phyloP scores from a whole-genome alignment of 2,113 vertebrate genomes.

The Brienomyrus brachyistius region DNA sequence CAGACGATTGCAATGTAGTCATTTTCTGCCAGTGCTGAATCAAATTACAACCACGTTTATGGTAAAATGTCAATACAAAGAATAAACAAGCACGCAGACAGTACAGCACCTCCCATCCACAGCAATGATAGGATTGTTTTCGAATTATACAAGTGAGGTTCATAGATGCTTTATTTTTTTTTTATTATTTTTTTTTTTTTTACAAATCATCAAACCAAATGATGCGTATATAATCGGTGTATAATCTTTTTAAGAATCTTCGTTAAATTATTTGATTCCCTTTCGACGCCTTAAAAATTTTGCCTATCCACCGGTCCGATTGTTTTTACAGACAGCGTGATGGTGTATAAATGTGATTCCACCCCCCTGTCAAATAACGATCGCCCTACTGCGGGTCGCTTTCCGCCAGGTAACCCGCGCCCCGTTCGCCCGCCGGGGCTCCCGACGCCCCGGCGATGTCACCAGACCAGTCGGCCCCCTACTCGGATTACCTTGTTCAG shows the following conservation, averaged over 20 bases:
- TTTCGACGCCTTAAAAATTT: not conserved
- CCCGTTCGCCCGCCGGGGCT: not conserved
- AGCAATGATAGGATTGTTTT: not conserved
- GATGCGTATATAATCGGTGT: not conserved
- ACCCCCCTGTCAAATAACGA: not conserved
- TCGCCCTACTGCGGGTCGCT: not conserved
- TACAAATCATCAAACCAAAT: not conserved
- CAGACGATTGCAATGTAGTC: not conserved
- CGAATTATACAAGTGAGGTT: not conserved
- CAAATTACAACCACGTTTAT: not conserved
- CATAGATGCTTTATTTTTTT: not conserved
- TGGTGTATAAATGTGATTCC: not conserved
- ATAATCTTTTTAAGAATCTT: not conserved
- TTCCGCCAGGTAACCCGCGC: not conserved
- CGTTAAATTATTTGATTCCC: not conserved
- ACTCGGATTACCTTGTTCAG: conserved; percentile 74
- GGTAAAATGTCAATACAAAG: not conserved
- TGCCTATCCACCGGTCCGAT: not conserved
- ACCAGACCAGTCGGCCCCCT: not conserved
- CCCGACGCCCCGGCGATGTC: not conserved
- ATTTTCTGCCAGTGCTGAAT: not conserved
- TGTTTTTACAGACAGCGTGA: not conserved
- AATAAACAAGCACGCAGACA: not conserved
- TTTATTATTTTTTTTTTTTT: not conserved
- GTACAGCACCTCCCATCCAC: not conserved